These are phyloP conservation scores for Anomalospiza imberbis DNA, from an alignment of 2,797 vertebrate species.

Conservation along the genomic window DNA sequence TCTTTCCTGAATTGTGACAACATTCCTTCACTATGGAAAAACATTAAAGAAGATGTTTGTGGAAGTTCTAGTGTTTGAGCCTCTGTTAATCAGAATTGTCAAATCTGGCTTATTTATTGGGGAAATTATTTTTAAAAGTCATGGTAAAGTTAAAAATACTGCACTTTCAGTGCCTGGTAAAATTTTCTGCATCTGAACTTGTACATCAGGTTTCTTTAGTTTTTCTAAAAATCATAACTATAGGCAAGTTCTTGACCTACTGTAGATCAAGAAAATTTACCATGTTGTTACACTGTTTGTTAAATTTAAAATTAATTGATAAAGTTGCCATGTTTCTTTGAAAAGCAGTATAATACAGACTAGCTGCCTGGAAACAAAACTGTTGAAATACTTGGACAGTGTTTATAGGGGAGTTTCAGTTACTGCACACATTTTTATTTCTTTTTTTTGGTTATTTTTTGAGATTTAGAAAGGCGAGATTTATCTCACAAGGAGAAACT, in stretches of 20 bases:
- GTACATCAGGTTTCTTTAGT: background rate
- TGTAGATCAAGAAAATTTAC: background rate
- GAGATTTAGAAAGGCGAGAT: slow-evolving; percentile 98
- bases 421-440: background rate
- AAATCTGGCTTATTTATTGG: background rate
- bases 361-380: background rate
- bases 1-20: background rate
- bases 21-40: background rate
- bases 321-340: background rate
- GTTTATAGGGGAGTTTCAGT: background rate
- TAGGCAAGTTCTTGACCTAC: background rate
- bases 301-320: background rate
- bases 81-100: background rate
- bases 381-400: background rate
- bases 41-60: background rate
- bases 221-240: background rate
- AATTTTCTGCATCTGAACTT: background rate
- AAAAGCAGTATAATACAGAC: background rate
- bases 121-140: background rate
- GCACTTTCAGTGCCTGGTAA: background rate
- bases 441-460: background rate
- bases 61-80: background rate
- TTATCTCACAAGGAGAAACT: slow-evolving; percentile 97
- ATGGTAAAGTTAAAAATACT: background rate
- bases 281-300: background rate